Conservation (phyloP, 2,888 invertebrate species). For the Noctuana brunneofusca region DNA sequence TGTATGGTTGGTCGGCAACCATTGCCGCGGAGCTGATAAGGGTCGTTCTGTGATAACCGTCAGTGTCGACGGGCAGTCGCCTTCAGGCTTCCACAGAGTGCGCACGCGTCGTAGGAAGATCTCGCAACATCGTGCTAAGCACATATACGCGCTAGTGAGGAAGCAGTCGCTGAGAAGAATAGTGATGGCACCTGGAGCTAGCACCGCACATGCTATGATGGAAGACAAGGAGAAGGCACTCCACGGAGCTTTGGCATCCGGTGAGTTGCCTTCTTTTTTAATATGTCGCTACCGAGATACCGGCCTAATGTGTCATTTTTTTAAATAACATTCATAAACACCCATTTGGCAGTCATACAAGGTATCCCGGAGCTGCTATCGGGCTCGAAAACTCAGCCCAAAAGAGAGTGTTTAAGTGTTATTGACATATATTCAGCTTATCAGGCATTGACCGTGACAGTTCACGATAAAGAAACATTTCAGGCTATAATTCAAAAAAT, state of each 20-base stretch:
- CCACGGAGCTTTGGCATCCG: slow-evolving; percentile 59
- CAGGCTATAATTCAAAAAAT: neutral
- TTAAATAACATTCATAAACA: neutral
- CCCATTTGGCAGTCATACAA: slow-evolving; percentile 19
- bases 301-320: neutral
- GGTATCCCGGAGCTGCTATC: slow-evolving; percentile 18
- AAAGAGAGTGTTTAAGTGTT: slow-evolving; percentile 45
- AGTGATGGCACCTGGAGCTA: slow-evolving; percentile 83
- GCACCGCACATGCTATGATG: slow-evolving; percentile 80
- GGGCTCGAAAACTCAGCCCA: slow-evolving; percentile 23
- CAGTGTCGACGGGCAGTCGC: slow-evolving; percentile 70
- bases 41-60: slow-evolving; percentile 74
- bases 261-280: slow-evolving; percentile 38
- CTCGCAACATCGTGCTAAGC: slow-evolving; percentile 65
- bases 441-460: slow-evolving; percentile 33
- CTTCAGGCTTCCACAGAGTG: slow-evolving; percentile 71
- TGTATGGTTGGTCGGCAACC: slow-evolving; percentile 76
- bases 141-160: slow-evolving; percentile 70
- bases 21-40: slow-evolving; percentile 78
- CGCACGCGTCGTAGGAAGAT: slow-evolving; percentile 74
- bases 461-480: slow-evolving; percentile 13
- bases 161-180: slow-evolving; percentile 75
- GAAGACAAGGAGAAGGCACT: slow-evolving; percentile 79
- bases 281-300: neutral
- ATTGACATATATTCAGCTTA: slow-evolving; percentile 48